These are phyloP conservation scores for Atta colombica DNA, from an alignment of 1,140 invertebrate species.

Conservation along the genomic window DNA sequence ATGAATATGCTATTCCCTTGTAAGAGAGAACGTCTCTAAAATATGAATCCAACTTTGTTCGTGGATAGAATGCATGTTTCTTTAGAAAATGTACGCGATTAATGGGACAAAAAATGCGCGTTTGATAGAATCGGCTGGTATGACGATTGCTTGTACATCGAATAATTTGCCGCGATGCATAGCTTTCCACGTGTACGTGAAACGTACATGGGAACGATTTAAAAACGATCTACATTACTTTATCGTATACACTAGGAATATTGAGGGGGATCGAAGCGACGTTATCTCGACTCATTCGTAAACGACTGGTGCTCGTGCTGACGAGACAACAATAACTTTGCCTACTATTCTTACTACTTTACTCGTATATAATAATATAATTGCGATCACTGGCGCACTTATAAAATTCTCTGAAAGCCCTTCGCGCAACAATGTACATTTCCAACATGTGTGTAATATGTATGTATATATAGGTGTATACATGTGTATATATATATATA, in stretches of 20 bases:
- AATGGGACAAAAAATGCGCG: not conserved
- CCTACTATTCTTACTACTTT: slow-evolving; percentile 35
- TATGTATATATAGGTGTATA: slow-evolving; percentile 36
- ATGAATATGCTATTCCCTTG: not conserved
- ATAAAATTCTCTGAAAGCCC: slow-evolving; percentile 76
- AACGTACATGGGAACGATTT: slow-evolving; percentile 30
- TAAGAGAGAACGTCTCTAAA: not conserved
- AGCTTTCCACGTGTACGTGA: slow-evolving; percentile 16
- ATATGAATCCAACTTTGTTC: not conserved
- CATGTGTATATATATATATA: not conserved
- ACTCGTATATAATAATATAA: slow-evolving; percentile 47
- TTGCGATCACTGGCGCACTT: slow-evolving; percentile 52
- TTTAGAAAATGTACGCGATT: not conserved
- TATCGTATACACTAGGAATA: slow-evolving; percentile 26
- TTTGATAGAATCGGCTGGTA: slow-evolving; percentile 27
- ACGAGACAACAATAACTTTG: slow-evolving; percentile 52
- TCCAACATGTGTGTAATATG: slow-evolving; percentile 23
- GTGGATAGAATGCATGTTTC: not conserved
- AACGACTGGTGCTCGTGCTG: slow-evolving; percentile 52
- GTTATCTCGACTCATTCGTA: slow-evolving; percentile 39
- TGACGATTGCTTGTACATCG: not conserved
- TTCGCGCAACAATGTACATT: slow-evolving; percentile 65
- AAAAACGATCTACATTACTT: slow-evolving; percentile 44
- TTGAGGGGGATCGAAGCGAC: slow-evolving; percentile 48
- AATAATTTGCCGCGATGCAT: slow-evolving; percentile 12